phyloP scores from a whole-genome alignment of 1,140 invertebrate species.

The Drosophila grimshawi region DNA sequence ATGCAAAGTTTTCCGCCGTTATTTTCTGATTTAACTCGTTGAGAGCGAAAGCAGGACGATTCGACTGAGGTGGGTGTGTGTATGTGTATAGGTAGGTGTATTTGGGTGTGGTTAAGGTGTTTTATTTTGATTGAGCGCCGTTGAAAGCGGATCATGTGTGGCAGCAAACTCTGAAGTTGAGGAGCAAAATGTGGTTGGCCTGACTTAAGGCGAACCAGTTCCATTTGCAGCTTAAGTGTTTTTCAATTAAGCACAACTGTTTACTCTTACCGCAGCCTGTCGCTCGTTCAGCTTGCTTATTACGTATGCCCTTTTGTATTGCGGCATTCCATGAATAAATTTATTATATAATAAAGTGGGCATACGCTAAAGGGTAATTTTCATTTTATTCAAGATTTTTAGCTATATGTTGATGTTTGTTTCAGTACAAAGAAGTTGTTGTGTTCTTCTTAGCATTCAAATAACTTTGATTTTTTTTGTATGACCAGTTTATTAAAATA shows the following conservation, averaged over 20 bases:
- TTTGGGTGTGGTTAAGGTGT: conserved; percentile 26
- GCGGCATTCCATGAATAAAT: neutral
- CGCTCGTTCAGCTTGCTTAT: conserved; percentile 44
- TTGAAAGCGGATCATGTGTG: conserved; percentile 51
- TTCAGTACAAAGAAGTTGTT: too few species aligned
- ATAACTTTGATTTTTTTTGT: too few species aligned
- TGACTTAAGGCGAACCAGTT: conserved; percentile 49
- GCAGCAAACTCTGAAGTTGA: neutral
- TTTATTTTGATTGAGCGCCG: conserved; percentile 43
- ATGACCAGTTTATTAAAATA: too few species aligned
- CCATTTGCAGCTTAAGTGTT: conserved; percentile 67
- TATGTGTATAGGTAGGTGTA: conserved; percentile 8
- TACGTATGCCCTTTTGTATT: conserved; percentile 62
- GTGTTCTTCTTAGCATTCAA: too few species aligned
- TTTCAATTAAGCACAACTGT: conserved; percentile 68
- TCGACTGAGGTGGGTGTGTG: conserved; percentile 26
- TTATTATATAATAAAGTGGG: conserved; percentile 6
- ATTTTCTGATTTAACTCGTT: conserved; percentile 37
- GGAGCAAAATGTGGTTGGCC: conserved; percentile 49
- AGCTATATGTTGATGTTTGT: too few species aligned
- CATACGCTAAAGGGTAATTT: too few species aligned
- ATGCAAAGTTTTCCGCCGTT: conserved; percentile 68
- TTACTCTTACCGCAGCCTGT: conserved; percentile 25
- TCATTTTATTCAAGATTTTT: too few species aligned
- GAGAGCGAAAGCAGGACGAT: neutral